Conservation (phyloP, 2,113 vertebrate genomes). For the Corythornis vintsioides region DNA sequence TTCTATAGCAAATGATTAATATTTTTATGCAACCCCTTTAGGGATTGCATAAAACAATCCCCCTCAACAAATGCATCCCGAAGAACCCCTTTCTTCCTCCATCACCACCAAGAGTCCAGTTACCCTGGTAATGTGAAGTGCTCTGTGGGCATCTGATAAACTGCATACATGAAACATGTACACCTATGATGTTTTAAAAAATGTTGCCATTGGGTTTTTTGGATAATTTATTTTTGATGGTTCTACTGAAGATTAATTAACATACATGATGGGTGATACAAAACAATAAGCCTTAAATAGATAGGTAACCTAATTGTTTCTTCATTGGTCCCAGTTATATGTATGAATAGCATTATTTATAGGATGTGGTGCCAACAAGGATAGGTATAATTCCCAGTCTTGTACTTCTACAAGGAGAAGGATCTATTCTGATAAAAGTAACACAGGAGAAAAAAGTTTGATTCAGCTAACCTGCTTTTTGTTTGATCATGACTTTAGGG, state of each 20-base stretch:
- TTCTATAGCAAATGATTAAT: neutral
- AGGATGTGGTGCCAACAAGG: neutral
- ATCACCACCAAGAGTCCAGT: neutral
- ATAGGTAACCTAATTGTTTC: neutral
- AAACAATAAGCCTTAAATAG: neutral
- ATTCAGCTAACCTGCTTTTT: neutral
- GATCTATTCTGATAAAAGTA: neutral
- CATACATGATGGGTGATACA: neutral
- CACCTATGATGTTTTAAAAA: neutral
- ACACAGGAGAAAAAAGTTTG: neutral
- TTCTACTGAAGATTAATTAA: neutral
- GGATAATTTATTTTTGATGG: neutral
- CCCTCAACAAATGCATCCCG: neutral
- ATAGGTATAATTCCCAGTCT: neutral
- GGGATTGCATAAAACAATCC: too few species aligned
- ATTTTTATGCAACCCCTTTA: neutral
- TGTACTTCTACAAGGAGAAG: neutral
- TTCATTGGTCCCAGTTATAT: neutral
- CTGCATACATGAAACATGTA: neutral
- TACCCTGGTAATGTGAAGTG: neutral
- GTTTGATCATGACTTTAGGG: constrained; percentile 22
- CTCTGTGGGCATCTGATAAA: neutral
- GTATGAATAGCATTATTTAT: neutral
- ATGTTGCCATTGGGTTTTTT: neutral
- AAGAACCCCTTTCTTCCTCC: neutral